A percentile compares a stretch with the other conserved stretches of the same genome.
Evolutionary conservation across 2,797 vertebrate species (phyloP).

Genomic region (Podarcis siculus): DNA sequence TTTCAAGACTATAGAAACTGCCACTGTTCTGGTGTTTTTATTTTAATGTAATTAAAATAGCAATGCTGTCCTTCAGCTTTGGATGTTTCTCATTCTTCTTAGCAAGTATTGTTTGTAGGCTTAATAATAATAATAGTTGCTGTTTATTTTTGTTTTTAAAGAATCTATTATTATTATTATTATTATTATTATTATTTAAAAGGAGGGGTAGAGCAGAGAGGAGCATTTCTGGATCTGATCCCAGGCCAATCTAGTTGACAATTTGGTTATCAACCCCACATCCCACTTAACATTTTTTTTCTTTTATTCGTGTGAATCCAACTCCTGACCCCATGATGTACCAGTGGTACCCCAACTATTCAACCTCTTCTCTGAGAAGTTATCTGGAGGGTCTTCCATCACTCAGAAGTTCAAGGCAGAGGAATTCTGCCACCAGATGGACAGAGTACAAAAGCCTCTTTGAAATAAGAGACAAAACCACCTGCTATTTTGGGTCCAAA

Average conservation of each 20-base stretch:
- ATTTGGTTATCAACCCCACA: neutral
- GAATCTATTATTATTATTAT: too few relatives aligned
- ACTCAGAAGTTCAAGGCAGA: neutral
- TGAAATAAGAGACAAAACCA: neutral
- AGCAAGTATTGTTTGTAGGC: neutral
- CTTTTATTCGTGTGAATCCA: neutral
- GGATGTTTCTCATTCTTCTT: slow-evolving; percentile 31
- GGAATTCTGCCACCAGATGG: neutral
- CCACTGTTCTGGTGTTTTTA: slow-evolving; percentile 32
- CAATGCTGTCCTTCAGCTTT: slow-evolving; percentile 17
- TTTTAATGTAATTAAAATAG: slow-evolving; percentile 40
- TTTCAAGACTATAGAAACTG: slow-evolving; percentile 44
- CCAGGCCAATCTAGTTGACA: neutral
- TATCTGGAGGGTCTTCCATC: neutral
- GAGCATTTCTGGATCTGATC: neutral
- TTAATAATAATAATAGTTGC: too few relatives aligned
- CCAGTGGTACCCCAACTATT: neutral
- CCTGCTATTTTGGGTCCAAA: neutral
- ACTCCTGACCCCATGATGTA: neutral
- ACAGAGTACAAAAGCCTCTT: neutral
- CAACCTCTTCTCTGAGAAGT: neutral
- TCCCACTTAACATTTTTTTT: neutral
- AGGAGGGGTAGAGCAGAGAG: neutral
- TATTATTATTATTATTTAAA: too few relatives aligned
- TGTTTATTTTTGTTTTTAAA: too few relatives aligned